Evolutionary conservation across 2,797 vertebrate species (phyloP).

Genomic region (Oreochromis grahami): DNA sequence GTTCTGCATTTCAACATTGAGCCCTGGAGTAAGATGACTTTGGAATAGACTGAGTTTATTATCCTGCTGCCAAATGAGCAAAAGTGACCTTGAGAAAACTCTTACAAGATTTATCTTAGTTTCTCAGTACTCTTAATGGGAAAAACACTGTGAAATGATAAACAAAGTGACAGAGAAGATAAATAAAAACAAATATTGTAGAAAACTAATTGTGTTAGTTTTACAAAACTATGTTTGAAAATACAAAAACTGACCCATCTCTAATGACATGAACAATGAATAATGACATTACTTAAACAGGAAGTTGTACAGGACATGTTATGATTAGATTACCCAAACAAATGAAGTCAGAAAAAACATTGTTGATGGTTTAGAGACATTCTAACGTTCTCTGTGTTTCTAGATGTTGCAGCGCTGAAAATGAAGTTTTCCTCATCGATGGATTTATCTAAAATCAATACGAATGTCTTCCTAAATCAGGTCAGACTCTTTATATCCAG

Average conservation of each 20-base stretch:
- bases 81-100: not conserved
- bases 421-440: not conserved
- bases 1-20: not conserved
- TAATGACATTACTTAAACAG: not conserved
- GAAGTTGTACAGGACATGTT: not conserved
- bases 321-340: not conserved
- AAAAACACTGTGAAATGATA: not conserved
- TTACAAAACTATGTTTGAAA: not conserved
- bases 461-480: not conserved
- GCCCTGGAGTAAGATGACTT: not conserved
- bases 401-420: not conserved
- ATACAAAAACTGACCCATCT: not conserved
- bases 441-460: not conserved
- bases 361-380: not conserved
- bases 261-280: not conserved
- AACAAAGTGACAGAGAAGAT: not conserved
- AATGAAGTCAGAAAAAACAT: not conserved
- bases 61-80: not conserved
- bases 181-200: not conserved
- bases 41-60: not conserved
- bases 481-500: not conserved
- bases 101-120: not conserved
- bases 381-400: not conserved
- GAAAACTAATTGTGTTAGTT: not conserved
- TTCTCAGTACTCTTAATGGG: fast-evolving